These are phyloP conservation scores for Anastrepha ludens DNA, from an alignment of 1,140 invertebrate genomes.

Conservation along the genomic window DNA sequence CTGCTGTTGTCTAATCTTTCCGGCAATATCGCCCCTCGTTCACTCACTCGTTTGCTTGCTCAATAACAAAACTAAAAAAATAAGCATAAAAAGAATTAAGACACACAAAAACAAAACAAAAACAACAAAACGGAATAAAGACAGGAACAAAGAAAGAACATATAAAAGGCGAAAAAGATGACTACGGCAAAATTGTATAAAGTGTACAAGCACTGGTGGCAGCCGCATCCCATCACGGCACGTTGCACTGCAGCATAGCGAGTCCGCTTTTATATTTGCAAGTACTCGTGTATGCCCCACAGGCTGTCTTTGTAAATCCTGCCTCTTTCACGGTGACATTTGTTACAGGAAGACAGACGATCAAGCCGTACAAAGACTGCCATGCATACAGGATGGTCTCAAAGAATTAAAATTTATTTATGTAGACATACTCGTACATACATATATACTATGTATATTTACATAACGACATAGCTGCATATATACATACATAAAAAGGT, in stretches of 20 bases:
- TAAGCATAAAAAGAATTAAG: slow-evolving; percentile 17
- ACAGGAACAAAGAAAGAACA: not conserved
- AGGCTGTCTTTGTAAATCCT: slow-evolving; percentile 49
- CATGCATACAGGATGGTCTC: not conserved
- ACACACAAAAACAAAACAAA: not conserved
- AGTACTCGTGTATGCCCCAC: slow-evolving; percentile 38
- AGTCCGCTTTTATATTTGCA: slow-evolving; percentile 11
- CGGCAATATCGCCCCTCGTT: slow-evolving; percentile 54
- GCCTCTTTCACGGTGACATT: slow-evolving; percentile 48
- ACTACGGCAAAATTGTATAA: slow-evolving; percentile 25
- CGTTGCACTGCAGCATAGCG: not conserved
- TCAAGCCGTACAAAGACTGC: slow-evolving; percentile 12
- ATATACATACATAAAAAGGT: too few species aligned
- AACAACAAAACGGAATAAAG: not conserved
- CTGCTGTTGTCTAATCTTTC: slow-evolving; percentile 44
- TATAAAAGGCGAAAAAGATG: slow-evolving; percentile 30
- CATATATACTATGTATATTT: not conserved
- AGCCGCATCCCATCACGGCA: slow-evolving; percentile 18
- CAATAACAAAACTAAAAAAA: slow-evolving; percentile 8
- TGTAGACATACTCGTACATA: not conserved
- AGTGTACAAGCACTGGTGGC: not conserved
- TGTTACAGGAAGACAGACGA: slow-evolving; percentile 50
- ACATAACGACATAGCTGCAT: not conserved
- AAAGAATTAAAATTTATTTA: slow-evolving; percentile 40
- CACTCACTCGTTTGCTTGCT: slow-evolving; percentile 2